These are phyloP conservation scores for Martes flavigula DNA, from an alignment of 2,797 vertebrate species.

Conservation along the genomic window DNA sequence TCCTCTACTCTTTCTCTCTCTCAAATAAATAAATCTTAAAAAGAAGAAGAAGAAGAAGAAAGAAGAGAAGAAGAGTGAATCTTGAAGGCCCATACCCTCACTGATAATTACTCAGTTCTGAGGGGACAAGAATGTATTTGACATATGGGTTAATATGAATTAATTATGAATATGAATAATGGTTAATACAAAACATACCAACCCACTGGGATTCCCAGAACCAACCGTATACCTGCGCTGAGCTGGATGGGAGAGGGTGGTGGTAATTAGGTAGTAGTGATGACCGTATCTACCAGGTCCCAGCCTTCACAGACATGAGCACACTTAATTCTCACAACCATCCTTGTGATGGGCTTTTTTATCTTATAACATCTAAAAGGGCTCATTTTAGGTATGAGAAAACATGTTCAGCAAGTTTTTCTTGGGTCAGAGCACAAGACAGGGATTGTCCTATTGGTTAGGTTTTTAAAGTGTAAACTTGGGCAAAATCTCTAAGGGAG, in stretches of 20 bases:
- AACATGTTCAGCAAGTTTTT: background rate
- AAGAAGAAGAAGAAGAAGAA: background rate
- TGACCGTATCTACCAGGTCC: accelerated
- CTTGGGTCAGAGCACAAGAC: background rate
- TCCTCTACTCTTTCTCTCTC: background rate
- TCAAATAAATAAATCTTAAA: background rate
- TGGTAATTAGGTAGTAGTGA: accelerated
- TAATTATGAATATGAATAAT: too few relatives aligned
- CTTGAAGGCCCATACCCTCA: background rate
- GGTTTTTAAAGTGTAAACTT: background rate
- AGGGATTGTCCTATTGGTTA: background rate
- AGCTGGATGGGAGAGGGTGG: background rate
- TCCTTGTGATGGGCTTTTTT: background rate
- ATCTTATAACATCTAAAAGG: background rate
- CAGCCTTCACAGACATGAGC: background rate
- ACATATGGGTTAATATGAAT: background rate
- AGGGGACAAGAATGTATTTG: background rate
- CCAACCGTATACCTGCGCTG: accelerated
- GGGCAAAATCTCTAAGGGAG: background rate
- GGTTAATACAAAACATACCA: background rate
- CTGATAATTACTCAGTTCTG: background rate
- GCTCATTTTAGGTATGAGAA: background rate
- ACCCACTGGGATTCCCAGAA: background rate
- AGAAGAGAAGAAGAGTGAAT: background rate
- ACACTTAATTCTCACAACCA: too few relatives aligned